phyloP scores from a whole-genome alignment of 2,888 invertebrate genomes.

The Stictocephala bisonia region DNA sequence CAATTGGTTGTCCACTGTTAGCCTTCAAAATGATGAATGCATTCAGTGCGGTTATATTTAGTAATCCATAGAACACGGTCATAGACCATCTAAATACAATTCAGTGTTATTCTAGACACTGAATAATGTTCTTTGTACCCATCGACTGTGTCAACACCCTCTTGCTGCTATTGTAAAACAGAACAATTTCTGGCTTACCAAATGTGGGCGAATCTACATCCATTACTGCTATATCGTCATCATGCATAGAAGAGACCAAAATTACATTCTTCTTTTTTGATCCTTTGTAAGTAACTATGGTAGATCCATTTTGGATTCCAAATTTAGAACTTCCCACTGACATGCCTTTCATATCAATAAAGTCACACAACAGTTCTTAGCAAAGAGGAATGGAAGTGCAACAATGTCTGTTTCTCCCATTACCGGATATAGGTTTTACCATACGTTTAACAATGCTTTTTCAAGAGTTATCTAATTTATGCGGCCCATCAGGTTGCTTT shows the following conservation, averaged over 20 bases:
- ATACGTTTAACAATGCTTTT: conserved; percentile 12
- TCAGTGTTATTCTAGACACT: conserved; percentile 28
- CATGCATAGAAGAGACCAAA: conserved; percentile 32
- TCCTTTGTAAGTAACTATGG: conserved; percentile 23
- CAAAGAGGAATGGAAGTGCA: conserved; percentile 24
- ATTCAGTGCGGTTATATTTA: conserved; percentile 53
- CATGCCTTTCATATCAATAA: conserved; percentile 9
- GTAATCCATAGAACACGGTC: conserved; percentile 47
- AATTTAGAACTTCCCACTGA: conserved; percentile 18
- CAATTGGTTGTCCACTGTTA: background rate
- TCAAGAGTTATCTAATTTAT: background rate
- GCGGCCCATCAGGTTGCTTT: conserved; percentile 28
- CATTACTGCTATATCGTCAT: background rate
- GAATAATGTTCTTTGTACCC: conserved; percentile 10
- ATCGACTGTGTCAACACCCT: conserved; percentile 39
- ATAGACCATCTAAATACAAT: conserved; percentile 39
- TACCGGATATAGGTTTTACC: conserved; percentile 19
- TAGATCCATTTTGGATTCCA: background rate
- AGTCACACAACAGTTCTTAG: background rate
- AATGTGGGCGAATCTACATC: background rate
- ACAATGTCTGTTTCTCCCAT: conserved; percentile 31
- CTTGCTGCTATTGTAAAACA: conserved; percentile 37
- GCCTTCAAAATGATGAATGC: conserved; percentile 17
- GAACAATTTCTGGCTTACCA: conserved; percentile 37
- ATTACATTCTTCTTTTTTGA: conserved; percentile 18